Percentiles rank a stretch among this genome's conserved stretches.
phyloP scores from a whole-genome alignment of 2,888 invertebrate species.

The Apotomis capreana region DNA sequence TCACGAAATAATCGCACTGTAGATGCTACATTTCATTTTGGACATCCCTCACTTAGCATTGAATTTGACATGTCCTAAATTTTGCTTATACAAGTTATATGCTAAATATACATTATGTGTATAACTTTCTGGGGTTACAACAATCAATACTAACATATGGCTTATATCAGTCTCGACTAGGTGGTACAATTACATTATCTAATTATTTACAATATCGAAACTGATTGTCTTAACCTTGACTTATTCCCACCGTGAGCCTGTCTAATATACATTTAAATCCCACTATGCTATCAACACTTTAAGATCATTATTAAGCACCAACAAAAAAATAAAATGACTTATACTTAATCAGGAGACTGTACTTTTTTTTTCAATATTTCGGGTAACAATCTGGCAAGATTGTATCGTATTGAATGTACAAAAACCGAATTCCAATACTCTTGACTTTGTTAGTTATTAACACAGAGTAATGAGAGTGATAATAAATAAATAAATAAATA shows the following conservation, averaged over 20 bases:
- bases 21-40: no score
- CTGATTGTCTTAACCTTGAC: constrained; percentile 57
- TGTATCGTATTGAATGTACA: no score
- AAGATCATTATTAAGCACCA: constrained; percentile 35
- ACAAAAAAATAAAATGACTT: constrained; percentile 21
- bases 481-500: no score
- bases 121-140: constrained; percentile 37
- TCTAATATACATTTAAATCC: background rate
- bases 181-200: constrained; percentile 55
- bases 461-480: no score
- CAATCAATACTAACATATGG: constrained; percentile 60
- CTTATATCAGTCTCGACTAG: constrained; percentile 75
- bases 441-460: no score
- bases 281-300: constrained; percentile 5
- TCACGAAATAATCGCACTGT: no score
- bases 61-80: no score
- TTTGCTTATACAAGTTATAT: background rate
- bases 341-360: no score
- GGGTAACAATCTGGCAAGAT: no score
- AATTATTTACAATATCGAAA: constrained; percentile 67
- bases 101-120: constrained; percentile 13
- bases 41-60: no score
- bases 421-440: no score
- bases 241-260: constrained; percentile 21
- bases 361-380: no score